Evolutionary conservation across 1,140 invertebrate genomes (phyloP), one percentile per base, ranked within the genome.

Genomic region (Panulirus ornatus): DNA sequence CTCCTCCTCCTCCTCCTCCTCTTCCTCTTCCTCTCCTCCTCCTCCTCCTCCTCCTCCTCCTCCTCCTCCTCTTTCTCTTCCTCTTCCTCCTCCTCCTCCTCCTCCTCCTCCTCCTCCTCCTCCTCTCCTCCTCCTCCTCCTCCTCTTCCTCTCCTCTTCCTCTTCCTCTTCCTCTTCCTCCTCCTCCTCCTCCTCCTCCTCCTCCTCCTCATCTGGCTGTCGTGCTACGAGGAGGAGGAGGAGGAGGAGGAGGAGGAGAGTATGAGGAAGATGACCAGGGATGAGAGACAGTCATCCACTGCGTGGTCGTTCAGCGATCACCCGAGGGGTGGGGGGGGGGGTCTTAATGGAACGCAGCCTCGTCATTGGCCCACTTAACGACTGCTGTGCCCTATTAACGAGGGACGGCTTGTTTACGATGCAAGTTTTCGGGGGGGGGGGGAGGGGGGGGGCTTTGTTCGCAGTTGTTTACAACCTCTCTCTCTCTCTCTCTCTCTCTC

Each of bases 141-240:
- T 27, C 58, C 27, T 27, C 27, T 63, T 27, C 58, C 27, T 58
- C 51, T 70, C 63, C 63, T 70, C 66, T 11, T 70, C 66, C 66
- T 70, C 66, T 34, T 70, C 22, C 66, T 70, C 66, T 34, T n/a
- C 22, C 22, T 22, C 22, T 34, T n/a, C 66, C n/a, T 27, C 66
- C n/a, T 70, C 66, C 66, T 70, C 66, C n/a, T 70, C 66, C 66
- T 70, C 66, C n/a, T n/a, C 66, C 66, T 70, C 66, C n/a, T 70
- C 66, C 66, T 70, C 66, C n/a, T 70, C 66, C 66, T 70, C 66
- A 9, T 70, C 66, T 14, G 51, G 11, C n/a, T 34, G 27, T 70
- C 66, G 27, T 70, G 27, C 36, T 70, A 27, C 22, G 66, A 70
- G 66, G 36, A 30, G 66, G 36, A 70, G 66, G 9, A 27, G 66